phyloP scores from a whole-genome alignment of 2,888 invertebrate species.

The Cephus nigrinus region DNA sequence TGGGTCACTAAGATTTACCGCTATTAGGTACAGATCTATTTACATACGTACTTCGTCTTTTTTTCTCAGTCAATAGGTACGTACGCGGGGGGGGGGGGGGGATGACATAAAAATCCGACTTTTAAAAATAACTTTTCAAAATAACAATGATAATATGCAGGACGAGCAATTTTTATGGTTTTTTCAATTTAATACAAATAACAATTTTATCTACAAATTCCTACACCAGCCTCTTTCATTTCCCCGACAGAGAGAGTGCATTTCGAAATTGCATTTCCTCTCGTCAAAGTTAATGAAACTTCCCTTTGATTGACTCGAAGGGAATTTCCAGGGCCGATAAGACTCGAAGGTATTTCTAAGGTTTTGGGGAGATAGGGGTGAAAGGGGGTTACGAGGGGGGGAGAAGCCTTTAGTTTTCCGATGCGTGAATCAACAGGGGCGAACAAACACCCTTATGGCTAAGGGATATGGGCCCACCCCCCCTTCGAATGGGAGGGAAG shows the following conservation, averaged over 20 bases:
- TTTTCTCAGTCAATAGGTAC: background rate
- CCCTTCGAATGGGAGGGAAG: background rate
- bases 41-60: background rate
- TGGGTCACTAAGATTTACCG: background rate
- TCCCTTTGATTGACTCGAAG: background rate
- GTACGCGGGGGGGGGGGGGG: background rate
- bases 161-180: too few relatives aligned
- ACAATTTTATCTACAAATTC: background rate
- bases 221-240: background rate
- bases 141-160: too few relatives aligned
- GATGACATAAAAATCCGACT: background rate
- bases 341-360: background rate
- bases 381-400: background rate
- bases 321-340: background rate
- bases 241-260: background rate
- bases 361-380: background rate
- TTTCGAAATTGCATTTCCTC: background rate
- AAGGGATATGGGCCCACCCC: background rate
- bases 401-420: background rate
- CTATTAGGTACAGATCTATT: background rate
- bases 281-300: background rate
- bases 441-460: slow-evolving; percentile 1
- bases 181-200: background rate
- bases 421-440: slow-evolving; percentile 5
- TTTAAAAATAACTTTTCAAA: background rate